Conservation (phyloP, 2,113 vertebrate species). For the Nicator chloris region DNA sequence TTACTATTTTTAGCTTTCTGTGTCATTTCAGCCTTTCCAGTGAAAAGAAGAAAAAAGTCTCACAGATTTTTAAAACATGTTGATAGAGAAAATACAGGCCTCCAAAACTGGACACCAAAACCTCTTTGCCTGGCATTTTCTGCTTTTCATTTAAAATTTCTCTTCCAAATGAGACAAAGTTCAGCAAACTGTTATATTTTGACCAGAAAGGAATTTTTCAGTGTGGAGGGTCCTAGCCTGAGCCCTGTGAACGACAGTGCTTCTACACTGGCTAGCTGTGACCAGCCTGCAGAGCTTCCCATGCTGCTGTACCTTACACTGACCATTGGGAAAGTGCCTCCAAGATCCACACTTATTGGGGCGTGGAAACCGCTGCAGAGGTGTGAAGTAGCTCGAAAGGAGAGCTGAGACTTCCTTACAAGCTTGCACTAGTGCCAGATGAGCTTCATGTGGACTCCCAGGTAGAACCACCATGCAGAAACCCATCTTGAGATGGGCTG, state of each 20-base stretch:
- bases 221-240: not conserved
- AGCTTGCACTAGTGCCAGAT: not conserved
- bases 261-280: not conserved
- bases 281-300: not conserved
- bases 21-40: conserved; percentile 39
- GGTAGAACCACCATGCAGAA: rapidly evolving
- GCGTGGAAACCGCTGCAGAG: not conserved
- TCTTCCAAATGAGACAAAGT: not conserved
- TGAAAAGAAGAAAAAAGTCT: not conserved
- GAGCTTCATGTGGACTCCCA: not conserved
- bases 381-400: not conserved
- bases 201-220: not conserved
- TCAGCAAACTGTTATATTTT: not conserved
- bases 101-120: not conserved
- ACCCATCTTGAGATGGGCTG: not conserved
- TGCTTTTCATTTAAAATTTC: not conserved
- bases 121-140: not conserved
- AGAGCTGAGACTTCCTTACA: not conserved
- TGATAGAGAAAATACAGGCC: not conserved
- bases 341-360: rapidly evolving
- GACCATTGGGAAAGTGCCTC: not conserved
- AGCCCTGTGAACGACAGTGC: not conserved
- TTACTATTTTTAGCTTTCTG: conserved; percentile 15
- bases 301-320: not conserved
- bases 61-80: not conserved